These are phyloP conservation scores for Bombus confusus DNA, from an alignment of 1,140 invertebrate genomes.

Conservation along the genomic window DNA sequence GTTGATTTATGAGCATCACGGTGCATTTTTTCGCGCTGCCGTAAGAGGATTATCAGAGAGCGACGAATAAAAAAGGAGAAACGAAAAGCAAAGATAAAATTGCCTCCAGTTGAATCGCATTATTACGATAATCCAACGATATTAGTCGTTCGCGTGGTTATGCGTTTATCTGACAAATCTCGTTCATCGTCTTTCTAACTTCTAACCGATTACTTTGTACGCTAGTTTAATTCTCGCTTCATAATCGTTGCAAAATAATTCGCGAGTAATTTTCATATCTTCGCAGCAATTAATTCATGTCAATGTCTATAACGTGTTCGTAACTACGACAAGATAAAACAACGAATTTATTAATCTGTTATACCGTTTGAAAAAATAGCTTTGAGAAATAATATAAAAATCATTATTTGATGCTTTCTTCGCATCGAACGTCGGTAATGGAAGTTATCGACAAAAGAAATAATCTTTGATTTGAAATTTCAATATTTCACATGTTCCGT, in stretches of 20 bases:
- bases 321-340: no score
- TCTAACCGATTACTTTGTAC: no score
- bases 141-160: constrained; percentile 2
- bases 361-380: no score
- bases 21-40: not conserved
- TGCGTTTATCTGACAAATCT: not conserved
- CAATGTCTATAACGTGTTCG: not conserved
- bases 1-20: constrained; percentile 15
- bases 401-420: not conserved
- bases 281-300: not conserved
- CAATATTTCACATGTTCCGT: not conserved
- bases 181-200: not conserved
- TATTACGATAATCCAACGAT: constrained; percentile 18
- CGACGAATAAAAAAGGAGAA: not conserved
- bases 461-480: not conserved
- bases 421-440: not conserved
- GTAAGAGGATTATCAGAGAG: constrained; percentile 25
- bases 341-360: no score
- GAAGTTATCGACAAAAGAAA: not conserved
- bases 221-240: no score
- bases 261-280: not conserved
- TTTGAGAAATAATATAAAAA: no score
- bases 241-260: not conserved
- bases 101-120: not conserved
- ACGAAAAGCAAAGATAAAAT: constrained; percentile 3